A percentile compares a stretch with the other conserved stretches of the same genome.
Conservation (phyloP, 2,888 invertebrate genomes). For the Xanthia togata region DNA sequence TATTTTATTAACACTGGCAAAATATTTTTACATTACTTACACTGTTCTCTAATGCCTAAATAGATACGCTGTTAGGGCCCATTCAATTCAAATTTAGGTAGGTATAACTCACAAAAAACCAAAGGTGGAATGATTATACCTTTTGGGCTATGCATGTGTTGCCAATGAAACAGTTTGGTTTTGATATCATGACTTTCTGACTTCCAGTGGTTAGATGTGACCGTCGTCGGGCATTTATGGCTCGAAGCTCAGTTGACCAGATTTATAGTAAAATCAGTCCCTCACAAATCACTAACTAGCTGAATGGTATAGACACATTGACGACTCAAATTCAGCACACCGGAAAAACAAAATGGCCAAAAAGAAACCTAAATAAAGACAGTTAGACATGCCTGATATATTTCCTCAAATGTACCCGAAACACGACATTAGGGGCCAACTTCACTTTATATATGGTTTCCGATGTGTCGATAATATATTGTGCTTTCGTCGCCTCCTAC, state of each 20-base stretch:
- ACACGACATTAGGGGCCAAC: constrained; percentile 48
- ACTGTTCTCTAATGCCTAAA: neutral
- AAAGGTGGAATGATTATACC: neutral
- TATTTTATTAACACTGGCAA: neutral
- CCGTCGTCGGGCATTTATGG: neutral
- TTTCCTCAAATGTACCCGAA: constrained; percentile 57
- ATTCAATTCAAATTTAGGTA: neutral
- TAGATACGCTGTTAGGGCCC: neutral
- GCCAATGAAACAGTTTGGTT: no score
- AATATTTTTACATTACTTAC: neutral
- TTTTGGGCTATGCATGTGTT: neutral
- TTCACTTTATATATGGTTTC: constrained; percentile 65
- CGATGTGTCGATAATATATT: constrained; percentile 67
- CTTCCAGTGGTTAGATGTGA: neutral
- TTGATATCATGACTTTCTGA: neutral
- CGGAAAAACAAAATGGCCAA: constrained; percentile 52
- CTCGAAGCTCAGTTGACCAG: neutral
- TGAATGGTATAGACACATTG: constrained; percentile 5
- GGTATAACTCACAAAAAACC: neutral
- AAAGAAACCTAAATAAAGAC: constrained; percentile 43
- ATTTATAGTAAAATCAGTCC: neutral
- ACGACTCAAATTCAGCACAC: constrained; percentile 25
- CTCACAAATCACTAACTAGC: constrained; percentile 33
- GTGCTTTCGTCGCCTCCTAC: constrained; percentile 61
- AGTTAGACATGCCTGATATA: constrained; percentile 51